Conservation (phyloP, 2,797 vertebrate species). For the Urocyon cinereoargenteus region DNA sequence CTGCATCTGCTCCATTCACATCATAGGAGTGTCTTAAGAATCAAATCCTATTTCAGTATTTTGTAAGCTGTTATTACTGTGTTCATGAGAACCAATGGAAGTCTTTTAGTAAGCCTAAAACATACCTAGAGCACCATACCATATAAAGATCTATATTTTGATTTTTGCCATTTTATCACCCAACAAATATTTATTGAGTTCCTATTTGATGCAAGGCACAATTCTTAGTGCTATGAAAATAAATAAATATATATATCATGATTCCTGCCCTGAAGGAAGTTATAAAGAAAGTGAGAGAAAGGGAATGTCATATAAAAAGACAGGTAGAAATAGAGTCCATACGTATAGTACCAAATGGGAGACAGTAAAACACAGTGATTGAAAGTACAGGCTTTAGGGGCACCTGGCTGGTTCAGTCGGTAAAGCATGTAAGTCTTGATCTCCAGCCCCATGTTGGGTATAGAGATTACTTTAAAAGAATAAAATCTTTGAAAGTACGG, state of each 20-base stretch:
- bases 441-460: background rate
- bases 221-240: background rate
- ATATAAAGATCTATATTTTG: background rate
- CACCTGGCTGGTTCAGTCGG: background rate
- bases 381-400: background rate
- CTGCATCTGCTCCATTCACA: background rate
- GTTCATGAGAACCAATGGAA: background rate
- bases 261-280: background rate
- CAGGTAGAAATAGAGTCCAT: background rate
- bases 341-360: background rate
- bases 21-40: background rate
- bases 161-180: background rate
- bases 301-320: background rate
- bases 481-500: background rate
- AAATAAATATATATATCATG: background rate
- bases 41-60: background rate
- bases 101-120: slow-evolving; percentile 6
- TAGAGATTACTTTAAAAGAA: background rate
- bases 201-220: background rate
- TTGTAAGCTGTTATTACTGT: background rate
- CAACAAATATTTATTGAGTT: slow-evolving; percentile 43
- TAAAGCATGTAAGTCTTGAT: background rate
- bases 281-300: background rate
- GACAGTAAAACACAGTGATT: background rate
- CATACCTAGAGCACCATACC: background rate